Conservation (phyloP, 2,113 vertebrate genomes). For the Daphoenositta chrysoptera region DNA sequence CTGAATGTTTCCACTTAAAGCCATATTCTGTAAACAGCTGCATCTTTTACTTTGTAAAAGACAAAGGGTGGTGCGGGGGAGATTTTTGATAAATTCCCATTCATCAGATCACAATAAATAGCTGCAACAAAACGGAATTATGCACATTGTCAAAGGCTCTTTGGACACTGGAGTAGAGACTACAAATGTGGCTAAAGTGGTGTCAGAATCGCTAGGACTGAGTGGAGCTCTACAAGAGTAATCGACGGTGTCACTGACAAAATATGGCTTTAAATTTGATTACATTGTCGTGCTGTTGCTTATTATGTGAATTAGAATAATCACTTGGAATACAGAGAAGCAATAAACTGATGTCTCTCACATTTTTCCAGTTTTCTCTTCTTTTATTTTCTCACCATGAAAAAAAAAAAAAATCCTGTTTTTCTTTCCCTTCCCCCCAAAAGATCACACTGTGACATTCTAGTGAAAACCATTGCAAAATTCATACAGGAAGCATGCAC, state of each 20-base stretch:
- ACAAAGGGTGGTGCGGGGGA: background rate
- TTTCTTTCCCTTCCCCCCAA: slow-evolving; percentile 63
- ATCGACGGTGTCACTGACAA: slow-evolving; percentile 71
- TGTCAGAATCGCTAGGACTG: slow-evolving; percentile 41
- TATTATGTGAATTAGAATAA: slow-evolving; percentile 73
- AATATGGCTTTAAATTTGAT: slow-evolving; percentile 83
- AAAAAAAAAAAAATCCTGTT: slow-evolving; percentile 55
- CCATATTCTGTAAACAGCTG: slow-evolving; percentile 80
- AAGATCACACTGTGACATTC: slow-evolving; percentile 78
- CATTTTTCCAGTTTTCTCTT: slow-evolving; percentile 77
- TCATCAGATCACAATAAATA: slow-evolving; percentile 61
- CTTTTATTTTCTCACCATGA: slow-evolving; percentile 72
- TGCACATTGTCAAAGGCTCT: slow-evolving; percentile 71
- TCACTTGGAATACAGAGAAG: slow-evolving; percentile 74
- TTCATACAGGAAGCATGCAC: slow-evolving; percentile 81
- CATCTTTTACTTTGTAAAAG: slow-evolving; percentile 66
- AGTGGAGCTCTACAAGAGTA: slow-evolving; percentile 58
- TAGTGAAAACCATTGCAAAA: slow-evolving; percentile 79
- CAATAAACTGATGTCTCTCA: slow-evolving; percentile 75
- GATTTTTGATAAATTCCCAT: slow-evolving; percentile 49
- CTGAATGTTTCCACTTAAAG: slow-evolving; percentile 76
- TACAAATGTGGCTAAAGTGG: slow-evolving; percentile 65
- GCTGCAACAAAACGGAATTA: slow-evolving; percentile 61
- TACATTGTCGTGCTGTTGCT: slow-evolving; percentile 71
- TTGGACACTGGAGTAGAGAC: slow-evolving; percentile 68